Percentiles rank a stretch among this genome's conserved stretches.
Evolutionary conservation across 2,888 invertebrate genomes (phyloP).

Genomic region (Polydrusus pterygomalis): DNA sequence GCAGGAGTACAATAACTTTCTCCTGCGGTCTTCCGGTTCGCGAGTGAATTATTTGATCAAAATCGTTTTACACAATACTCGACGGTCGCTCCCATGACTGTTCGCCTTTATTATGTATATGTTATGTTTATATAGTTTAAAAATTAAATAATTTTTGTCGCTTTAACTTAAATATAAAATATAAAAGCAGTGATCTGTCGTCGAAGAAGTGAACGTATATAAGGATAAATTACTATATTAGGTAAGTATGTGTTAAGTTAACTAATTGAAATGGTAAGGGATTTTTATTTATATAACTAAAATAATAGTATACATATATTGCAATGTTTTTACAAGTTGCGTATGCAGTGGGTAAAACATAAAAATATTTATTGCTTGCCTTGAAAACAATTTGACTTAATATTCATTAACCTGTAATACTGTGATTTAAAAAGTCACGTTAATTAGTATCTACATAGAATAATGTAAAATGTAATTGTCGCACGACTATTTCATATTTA

Average conservation of each 20-base stretch:
- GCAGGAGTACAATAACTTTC: conserved; percentile 29
- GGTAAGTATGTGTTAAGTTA: too few relatives aligned
- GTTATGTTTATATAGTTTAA: conserved; percentile 10
- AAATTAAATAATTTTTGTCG: not conserved
- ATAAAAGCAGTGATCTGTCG: not conserved
- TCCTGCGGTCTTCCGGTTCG: conserved; percentile 28
- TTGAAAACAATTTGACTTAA: not conserved
- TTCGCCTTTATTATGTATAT: conserved; percentile 1
- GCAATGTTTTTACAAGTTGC: not conserved
- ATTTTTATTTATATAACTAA: conserved; percentile 2
- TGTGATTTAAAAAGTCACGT: not conserved
- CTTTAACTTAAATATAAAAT: not conserved
- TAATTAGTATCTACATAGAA: not conserved
- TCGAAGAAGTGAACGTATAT: conserved; percentile 1
- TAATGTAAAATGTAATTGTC: too few relatives aligned
- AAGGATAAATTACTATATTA: not conserved
- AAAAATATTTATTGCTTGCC: not conserved
- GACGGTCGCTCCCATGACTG: conserved; percentile 7
- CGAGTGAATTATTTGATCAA: conserved; percentile 25
- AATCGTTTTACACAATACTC: not conserved
- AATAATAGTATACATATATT: not conserved
- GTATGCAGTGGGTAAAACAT: not conserved
- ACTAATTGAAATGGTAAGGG: not conserved
- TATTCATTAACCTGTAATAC: too few relatives aligned
- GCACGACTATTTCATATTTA: not conserved